Conservation (phyloP, 2,797 vertebrate species). For the Rhabdophis nuchalis region DNA sequence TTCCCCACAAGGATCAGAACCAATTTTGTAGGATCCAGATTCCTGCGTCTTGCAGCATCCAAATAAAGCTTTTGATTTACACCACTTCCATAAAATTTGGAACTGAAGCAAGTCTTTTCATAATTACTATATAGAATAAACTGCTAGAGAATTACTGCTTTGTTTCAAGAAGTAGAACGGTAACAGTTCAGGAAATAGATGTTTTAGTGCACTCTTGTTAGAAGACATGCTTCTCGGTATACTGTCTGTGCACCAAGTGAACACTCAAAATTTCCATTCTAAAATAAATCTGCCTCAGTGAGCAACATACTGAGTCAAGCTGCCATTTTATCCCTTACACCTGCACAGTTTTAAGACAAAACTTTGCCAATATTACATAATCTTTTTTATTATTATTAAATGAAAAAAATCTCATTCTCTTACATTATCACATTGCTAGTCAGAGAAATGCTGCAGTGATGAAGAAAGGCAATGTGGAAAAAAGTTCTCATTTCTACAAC, state of each 20-base stretch:
- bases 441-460: slow-evolving; percentile 69
- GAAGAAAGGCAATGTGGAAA: slow-evolving; percentile 65
- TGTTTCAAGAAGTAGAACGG: slow-evolving; percentile 53
- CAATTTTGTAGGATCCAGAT: slow-evolving; percentile 53
- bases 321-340: slow-evolving; percentile 59
- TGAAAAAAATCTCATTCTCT: slow-evolving; percentile 68
- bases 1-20: slow-evolving; percentile 49
- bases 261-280: slow-evolving; percentile 46
- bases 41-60: slow-evolving; percentile 45
- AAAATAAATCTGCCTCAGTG: slow-evolving; percentile 57
- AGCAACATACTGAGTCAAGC: slow-evolving; percentile 60
- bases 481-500: slow-evolving; percentile 69
- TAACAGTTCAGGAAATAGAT: slow-evolving; percentile 53
- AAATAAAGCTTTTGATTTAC: slow-evolving; percentile 61
- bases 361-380: slow-evolving; percentile 71
- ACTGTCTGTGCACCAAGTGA: slow-evolving; percentile 37
- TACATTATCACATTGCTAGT: slow-evolving; percentile 73
- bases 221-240: slow-evolving; percentile 59
- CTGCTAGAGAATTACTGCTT: slow-evolving; percentile 51
- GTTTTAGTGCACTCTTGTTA: slow-evolving; percentile 63
- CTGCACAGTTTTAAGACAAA: slow-evolving; percentile 67
- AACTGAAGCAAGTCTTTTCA: slow-evolving; percentile 44
- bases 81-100: slow-evolving; percentile 51
- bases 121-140: slow-evolving; percentile 43
- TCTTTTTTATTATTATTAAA: slow-evolving; percentile 71